These are phyloP conservation scores for Epinotia nisella DNA, from an alignment of 2,888 invertebrate genomes.

Conservation along the genomic window DNA sequence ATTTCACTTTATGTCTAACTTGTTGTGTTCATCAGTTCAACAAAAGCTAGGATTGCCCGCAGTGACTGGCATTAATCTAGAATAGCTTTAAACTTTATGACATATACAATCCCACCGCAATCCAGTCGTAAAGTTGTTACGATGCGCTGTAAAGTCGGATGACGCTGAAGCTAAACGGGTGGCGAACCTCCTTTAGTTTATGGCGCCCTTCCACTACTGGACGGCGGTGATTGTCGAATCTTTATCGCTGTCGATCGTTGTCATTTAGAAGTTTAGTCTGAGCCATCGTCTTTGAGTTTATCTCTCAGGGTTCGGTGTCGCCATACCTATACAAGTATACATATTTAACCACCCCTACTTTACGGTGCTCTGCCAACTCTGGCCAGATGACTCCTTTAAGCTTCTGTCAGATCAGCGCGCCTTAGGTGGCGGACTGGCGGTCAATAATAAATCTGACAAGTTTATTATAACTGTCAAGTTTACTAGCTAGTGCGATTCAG, in stretches of 20 bases:
- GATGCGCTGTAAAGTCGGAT: slow-evolving; percentile 40
- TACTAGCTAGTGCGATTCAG: no score
- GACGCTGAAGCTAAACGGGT: slow-evolving; percentile 28
- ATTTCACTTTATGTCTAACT: not conserved
- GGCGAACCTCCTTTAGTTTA: slow-evolving; percentile 30
- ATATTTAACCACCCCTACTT: not conserved
- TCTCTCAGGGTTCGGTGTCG: no score
- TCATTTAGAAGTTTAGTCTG: not conserved
- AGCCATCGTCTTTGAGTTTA: no score
- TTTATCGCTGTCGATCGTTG: not conserved
- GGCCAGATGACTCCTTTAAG: not conserved
- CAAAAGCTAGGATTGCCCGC: not conserved
- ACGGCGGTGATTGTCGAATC: not conserved
- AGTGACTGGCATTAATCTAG: slow-evolving; percentile 19
- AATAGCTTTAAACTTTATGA: slow-evolving; percentile 24
- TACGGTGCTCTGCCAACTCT: not conserved
- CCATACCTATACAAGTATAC: no score
- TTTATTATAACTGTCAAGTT: no score
- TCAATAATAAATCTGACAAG: no score
- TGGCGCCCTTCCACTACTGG: slow-evolving; percentile 22
- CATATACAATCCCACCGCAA: slow-evolving; percentile 33
- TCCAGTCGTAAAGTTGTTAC: slow-evolving; percentile 39
- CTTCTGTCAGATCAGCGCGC: no score
- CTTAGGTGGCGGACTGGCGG: no score
- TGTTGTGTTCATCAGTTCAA: not conserved